phyloP scores from a whole-genome alignment of 2,888 invertebrate genomes.

The Athalia circularis region DNA sequence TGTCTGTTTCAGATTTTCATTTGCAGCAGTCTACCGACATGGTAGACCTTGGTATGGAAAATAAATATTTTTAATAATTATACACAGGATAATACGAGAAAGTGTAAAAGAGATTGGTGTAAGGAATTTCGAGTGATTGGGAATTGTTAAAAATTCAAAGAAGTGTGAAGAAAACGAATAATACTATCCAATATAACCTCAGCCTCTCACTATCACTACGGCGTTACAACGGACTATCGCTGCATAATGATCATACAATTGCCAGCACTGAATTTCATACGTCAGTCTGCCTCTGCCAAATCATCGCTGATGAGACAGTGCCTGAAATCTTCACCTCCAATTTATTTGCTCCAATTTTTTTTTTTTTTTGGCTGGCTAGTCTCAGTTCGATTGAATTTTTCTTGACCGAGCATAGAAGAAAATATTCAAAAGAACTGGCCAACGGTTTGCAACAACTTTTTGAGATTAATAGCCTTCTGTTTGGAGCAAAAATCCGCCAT shows the following conservation, averaged over 20 bases:
- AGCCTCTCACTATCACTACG: slow-evolving; percentile 2
- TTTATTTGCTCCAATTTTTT: background rate
- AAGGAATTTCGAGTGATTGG: background rate
- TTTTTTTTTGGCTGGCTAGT: background rate
- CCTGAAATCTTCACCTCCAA: background rate
- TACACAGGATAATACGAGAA: background rate
- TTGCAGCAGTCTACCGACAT: background rate
- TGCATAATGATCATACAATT: slow-evolving; percentile 20
- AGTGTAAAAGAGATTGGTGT: background rate
- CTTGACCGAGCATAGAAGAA: background rate
- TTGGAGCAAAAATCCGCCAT: slow-evolving; percentile 2
- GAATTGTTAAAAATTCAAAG: slow-evolving; percentile 2
- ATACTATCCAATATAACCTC: slow-evolving; percentile 23
- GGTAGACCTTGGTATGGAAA: slow-evolving; percentile 8
- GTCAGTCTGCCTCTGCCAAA: slow-evolving; percentile 4
- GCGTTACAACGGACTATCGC: slow-evolving; percentile 10
- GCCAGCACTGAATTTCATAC: background rate
- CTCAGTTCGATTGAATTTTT: slow-evolving; percentile 10
- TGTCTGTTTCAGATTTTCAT: slow-evolving; percentile 13
- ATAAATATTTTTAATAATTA: background rate
- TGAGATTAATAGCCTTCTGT: background rate
- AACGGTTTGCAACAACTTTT: background rate
- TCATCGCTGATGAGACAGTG: background rate
- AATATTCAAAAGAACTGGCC: slow-evolving; percentile 1
- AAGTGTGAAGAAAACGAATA: background rate